Percentiles rank a stretch among this genome's conserved stretches.
Evolutionary conservation across 2,888 invertebrate species (phyloP).

Genomic region (Drosophila meridiana): DNA sequence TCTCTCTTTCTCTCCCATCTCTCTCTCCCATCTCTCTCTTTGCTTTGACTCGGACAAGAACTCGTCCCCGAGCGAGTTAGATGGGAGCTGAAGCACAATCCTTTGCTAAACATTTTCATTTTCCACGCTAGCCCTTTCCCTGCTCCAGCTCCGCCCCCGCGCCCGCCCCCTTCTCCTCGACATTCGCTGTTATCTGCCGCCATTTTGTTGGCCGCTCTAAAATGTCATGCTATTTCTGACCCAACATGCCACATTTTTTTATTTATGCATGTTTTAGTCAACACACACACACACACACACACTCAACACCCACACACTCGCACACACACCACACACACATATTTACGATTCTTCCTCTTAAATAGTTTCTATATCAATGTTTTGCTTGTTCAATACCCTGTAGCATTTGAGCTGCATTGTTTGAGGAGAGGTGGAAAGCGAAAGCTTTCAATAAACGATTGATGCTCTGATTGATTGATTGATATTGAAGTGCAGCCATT

Average conservation of each 20-base stretch:
- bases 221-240: slow-evolving; percentile 81
- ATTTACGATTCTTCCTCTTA: not conserved
- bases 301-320: not conserved
- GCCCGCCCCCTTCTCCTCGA: not conserved
- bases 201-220: slow-evolving; percentile 71
- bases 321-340: not conserved
- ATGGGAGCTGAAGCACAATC: slow-evolving; percentile 35
- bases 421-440: not conserved
- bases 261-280: slow-evolving; percentile 69
- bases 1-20: not conserved
- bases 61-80: slow-evolving; percentile 14
- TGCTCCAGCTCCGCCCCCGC: not conserved
- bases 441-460: not conserved
- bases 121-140: slow-evolving; percentile 18
- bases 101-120: slow-evolving; percentile 74
- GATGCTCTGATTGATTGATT: not conserved
- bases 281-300: slow-evolving; percentile 7
- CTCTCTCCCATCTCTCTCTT: no score
- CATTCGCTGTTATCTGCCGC: slow-evolving; percentile 62
- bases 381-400: slow-evolving; percentile 23
- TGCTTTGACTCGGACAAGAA: slow-evolving; percentile 20
- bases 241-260: slow-evolving; percentile 78
- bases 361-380: slow-evolving; percentile 17
- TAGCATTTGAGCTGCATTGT: not conserved
- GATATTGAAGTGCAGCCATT: not conserved